Evolutionary conservation across 2,888 invertebrate genomes (phyloP).

Genomic region (Stenodera caucasica): DNA sequence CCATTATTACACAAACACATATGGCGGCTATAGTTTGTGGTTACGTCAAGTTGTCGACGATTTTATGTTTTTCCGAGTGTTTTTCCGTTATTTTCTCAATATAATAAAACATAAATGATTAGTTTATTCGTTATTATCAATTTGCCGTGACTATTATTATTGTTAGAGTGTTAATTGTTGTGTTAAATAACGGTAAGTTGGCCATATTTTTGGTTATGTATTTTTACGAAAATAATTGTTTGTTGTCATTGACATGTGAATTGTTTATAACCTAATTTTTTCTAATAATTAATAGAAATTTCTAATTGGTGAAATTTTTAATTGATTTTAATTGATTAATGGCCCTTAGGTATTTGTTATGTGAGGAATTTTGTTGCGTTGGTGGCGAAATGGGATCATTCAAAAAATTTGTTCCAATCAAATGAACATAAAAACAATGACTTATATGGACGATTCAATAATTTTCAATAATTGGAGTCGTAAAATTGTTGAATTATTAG

Average conservation of each 20-base stretch:
- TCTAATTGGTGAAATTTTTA: too few relatives aligned
- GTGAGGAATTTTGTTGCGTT: not conserved
- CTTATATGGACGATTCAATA: too few relatives aligned
- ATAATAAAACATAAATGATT: conserved; percentile 2
- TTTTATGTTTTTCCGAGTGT: conserved; percentile 16
- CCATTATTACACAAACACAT: conserved; percentile 17
- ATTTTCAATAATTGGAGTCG: too few relatives aligned
- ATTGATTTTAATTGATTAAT: not conserved
- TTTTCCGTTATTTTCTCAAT: conserved; percentile 8
- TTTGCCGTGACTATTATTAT: not conserved
- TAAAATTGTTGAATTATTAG: too few relatives aligned
- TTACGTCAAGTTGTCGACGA: conserved; percentile 14
- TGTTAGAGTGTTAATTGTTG: not conserved
- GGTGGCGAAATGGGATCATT: conserved; percentile 1
- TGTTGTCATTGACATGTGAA: conserved; percentile 27
- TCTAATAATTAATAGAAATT: not conserved
- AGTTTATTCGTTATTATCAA: conserved; percentile 10
- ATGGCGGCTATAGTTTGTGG: conserved; percentile 23
- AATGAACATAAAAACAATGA: too few relatives aligned
- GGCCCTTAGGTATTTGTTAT: not conserved
- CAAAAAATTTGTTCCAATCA: not conserved
- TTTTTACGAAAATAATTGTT: conserved; percentile 31
- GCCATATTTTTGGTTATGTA: conserved; percentile 32
- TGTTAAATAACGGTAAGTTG: conserved; percentile 24
- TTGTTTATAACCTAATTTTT: conserved; percentile 28